Conservation (phyloP, 1,140 invertebrate genomes). For the Drosophila pachea region DNA sequence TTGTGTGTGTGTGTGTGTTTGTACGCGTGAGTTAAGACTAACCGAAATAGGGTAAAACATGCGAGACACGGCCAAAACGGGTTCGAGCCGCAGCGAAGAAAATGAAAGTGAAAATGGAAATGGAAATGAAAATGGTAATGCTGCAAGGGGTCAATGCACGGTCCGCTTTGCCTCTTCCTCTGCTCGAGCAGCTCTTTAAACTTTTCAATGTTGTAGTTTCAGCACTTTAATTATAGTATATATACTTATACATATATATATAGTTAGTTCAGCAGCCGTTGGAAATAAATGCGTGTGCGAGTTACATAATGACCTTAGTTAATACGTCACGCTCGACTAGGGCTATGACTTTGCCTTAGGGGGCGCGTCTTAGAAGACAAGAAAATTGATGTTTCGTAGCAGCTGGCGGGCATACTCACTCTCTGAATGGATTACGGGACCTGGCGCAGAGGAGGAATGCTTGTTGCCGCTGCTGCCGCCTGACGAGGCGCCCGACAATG, state of each 20-base stretch:
- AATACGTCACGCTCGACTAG: slow-evolving; percentile 45
- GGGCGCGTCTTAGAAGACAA: slow-evolving; percentile 28
- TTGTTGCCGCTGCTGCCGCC: slow-evolving; percentile 70
- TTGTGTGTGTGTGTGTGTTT: neutral
- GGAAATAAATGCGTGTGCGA: slow-evolving; percentile 18
- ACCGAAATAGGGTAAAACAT: slow-evolving; percentile 53
- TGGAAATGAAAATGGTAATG: slow-evolving; percentile 68
- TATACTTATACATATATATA: slow-evolving; percentile 10
- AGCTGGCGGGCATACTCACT: slow-evolving; percentile 64
- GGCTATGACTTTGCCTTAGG: neutral
- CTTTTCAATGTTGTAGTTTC: slow-evolving; percentile 33
- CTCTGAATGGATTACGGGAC: slow-evolving; percentile 68
- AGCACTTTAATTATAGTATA: slow-evolving; percentile 61
- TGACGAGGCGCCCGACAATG: slow-evolving; percentile 72
- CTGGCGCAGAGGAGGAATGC: slow-evolving; percentile 32
- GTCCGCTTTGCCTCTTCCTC: slow-evolving; percentile 59
- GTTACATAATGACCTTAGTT: slow-evolving; percentile 49
- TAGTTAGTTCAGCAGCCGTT: slow-evolving; percentile 24
- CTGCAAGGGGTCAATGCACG: slow-evolving; percentile 58
- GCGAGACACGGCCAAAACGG: slow-evolving; percentile 42
- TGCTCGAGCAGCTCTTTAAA: slow-evolving; percentile 36
- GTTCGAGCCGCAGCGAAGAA: slow-evolving; percentile 44
- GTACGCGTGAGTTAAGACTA: slow-evolving; percentile 10
- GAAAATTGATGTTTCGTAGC: slow-evolving; percentile 31
- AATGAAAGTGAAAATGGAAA: slow-evolving; percentile 66